phyloP scores from a whole-genome alignment of 2,888 invertebrate species.

The Scelioninae gen. 2 region DNA sequence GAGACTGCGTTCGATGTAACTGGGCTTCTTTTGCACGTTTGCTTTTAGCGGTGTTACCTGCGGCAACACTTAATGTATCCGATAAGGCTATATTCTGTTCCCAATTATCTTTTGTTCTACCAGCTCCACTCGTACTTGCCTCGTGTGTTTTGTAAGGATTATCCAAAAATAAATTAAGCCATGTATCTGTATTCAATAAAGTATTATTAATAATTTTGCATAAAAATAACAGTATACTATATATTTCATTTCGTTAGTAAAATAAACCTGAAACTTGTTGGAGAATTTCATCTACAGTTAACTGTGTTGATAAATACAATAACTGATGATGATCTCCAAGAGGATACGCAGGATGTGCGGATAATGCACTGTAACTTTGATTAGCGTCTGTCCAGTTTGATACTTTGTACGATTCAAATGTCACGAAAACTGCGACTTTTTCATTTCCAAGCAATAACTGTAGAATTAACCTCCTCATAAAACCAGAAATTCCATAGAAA shows the following conservation, averaged over 20 bases:
- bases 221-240: no score
- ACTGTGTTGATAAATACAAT: constrained; percentile 84
- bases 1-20: constrained; percentile 77
- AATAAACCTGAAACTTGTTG: constrained; percentile 77
- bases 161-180: constrained; percentile 70
- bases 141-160: constrained; percentile 69
- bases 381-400: constrained; percentile 64
- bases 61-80: constrained; percentile 85
- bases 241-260: no score
- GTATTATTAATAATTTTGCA: no score
- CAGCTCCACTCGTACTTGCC: constrained; percentile 64
- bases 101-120: constrained; percentile 73
- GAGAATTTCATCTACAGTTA: constrained; percentile 84
- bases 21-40: constrained; percentile 88
- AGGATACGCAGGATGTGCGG: constrained; percentile 83
- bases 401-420: constrained; percentile 72
- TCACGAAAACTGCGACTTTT: constrained; percentile 86
- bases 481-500: constrained; percentile 86
- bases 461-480: constrained; percentile 89
- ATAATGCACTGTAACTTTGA: constrained; percentile 69
- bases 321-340: constrained; percentile 84
- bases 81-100: constrained; percentile 76
- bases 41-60: constrained; percentile 91
- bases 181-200: constrained; percentile 67
- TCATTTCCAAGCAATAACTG: constrained; percentile 92